Evolutionary conservation across 2,797 vertebrate species (phyloP).

Genomic region (Malurus leucopterus): DNA sequence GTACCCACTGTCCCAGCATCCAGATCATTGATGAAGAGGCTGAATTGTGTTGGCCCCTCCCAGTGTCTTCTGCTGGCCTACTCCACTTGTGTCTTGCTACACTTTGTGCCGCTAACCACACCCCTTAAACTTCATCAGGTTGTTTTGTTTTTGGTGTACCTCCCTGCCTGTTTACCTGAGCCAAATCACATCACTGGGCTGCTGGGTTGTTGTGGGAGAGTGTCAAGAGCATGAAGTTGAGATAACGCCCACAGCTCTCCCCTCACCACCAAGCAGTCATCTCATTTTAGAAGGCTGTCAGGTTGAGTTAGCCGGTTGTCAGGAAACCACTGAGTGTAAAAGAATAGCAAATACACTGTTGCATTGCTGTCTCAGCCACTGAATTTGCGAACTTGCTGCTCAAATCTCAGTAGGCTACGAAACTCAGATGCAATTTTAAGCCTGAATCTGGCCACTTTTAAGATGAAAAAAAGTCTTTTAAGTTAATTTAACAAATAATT

Average conservation of each 20-base stretch:
- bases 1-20: background rate
- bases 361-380: background rate
- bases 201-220: background rate
- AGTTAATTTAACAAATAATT: background rate
- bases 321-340: background rate
- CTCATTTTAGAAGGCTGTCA: background rate
- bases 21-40: background rate
- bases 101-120: background rate
- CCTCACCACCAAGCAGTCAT: background rate
- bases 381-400: background rate
- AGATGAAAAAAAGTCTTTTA: background rate
- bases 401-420: background rate
- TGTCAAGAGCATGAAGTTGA: background rate
- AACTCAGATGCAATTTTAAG: background rate
- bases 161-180: background rate
- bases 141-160: fast-evolving
- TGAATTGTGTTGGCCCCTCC: background rate
- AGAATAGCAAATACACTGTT: background rate
- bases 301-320: background rate
- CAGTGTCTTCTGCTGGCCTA: background rate
- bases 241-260: background rate
- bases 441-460: background rate
- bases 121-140: background rate
- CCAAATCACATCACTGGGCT: fast-evolving
- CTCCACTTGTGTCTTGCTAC: background rate